phyloP scores from a whole-genome alignment of 30 jellyfish, hydroid and myxozoan species.

The Morbakka virulenta region DNA sequence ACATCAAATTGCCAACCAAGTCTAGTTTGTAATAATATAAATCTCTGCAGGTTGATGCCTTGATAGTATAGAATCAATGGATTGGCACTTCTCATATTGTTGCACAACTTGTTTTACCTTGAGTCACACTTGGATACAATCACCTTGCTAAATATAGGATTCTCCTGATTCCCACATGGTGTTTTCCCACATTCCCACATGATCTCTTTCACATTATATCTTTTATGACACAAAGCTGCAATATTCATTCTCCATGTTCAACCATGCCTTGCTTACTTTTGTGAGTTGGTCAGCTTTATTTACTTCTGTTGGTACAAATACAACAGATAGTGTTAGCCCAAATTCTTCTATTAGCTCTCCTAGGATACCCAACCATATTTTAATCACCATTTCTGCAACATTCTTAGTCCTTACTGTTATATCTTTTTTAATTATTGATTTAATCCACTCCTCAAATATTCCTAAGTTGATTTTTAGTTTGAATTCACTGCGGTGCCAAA shows the following conservation, averaged over 20 bases:
- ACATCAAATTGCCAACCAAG: too few relatives aligned
- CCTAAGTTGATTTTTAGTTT: conserved; percentile 16
- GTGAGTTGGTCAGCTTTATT: too few relatives aligned
- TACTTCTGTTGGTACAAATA: too few relatives aligned
- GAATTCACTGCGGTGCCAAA: conserved; percentile 7
- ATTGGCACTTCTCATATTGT: conserved; percentile 3
- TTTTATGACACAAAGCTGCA: too few relatives aligned
- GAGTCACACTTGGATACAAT: too few relatives aligned
- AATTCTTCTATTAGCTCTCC: too few relatives aligned
- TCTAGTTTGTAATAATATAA: background rate
- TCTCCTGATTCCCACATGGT: conserved; percentile 14
- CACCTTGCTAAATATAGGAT: background rate
- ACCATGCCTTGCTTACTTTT: conserved; percentile 26
- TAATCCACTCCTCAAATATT: background rate
- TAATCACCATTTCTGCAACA: conserved; percentile 16
- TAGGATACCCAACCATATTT: too few relatives aligned
- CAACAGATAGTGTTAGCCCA: too few relatives aligned
- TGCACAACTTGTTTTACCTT: conserved; percentile 7
- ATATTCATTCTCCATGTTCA: too few relatives aligned
- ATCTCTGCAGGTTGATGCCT: conserved; percentile 4
- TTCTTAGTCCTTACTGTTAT: too few relatives aligned
- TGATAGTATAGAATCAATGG: conserved; percentile 9
- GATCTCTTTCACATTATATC: too few relatives aligned
- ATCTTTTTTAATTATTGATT: too few relatives aligned
- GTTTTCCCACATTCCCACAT: background rate